Percentiles rank a stretch among this genome's conserved stretches.
phyloP scores from a whole-genome alignment of 2,888 invertebrate species.

The Nycteola revayana region DNA sequence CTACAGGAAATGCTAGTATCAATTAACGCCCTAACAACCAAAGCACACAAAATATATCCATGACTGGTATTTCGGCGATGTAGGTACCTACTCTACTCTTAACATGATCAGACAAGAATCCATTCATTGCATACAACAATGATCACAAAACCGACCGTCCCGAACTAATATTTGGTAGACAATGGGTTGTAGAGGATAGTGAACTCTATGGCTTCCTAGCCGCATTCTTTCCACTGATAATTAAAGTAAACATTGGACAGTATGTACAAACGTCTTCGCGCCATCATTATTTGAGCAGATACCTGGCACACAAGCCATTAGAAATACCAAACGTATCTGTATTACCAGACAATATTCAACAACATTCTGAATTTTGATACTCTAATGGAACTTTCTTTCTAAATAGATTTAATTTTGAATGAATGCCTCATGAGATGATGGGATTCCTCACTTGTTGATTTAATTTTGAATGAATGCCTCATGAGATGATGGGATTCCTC shows the following conservation, averaged over 20 bases:
- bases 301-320: no score
- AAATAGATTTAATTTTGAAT: no score
- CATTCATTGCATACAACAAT: conserved; percentile 25
- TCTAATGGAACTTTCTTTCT: no score
- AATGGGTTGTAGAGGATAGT: conserved; percentile 18
- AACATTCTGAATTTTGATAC: no score
- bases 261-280: neutral
- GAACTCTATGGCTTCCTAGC: conserved; percentile 10
- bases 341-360: no score
- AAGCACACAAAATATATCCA: conserved; percentile 20
- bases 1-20: no score
- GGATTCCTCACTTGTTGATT: no score
- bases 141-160: conserved; percentile 18
- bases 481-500: no score
- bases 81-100: conserved; percentile 18
- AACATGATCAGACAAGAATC: conserved; percentile 31
- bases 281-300: no score
- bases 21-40: neutral
- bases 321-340: no score
- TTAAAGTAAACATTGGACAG: conserved; percentile 24
- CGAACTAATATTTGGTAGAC: conserved; percentile 24
- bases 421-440: no score
- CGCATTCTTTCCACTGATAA: conserved; percentile 26
- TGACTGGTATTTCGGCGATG: conserved; percentile 24
- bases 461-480: no score